phyloP scores from a whole-genome alignment of 1,140 invertebrate species.

The Drosophila santomea region DNA sequence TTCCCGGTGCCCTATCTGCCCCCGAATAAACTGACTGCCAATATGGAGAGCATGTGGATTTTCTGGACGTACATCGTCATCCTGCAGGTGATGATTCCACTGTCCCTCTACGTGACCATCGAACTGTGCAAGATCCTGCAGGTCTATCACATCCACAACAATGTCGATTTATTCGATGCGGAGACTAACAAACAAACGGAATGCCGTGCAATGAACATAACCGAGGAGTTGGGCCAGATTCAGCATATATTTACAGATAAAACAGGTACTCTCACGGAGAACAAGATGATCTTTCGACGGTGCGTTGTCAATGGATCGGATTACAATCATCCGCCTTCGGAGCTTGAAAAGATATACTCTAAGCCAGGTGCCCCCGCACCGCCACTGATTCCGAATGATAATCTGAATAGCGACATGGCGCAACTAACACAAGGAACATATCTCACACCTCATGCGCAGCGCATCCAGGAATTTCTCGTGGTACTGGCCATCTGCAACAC shows the following conservation, averaged over 20 bases:
- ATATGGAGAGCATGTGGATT: constrained; percentile 93
- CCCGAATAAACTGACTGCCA: constrained; percentile 86
- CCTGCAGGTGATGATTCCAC: constrained; percentile 98
- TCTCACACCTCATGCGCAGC: constrained; percentile 76
- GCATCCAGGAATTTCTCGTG: constrained; percentile 95
- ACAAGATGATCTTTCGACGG: constrained; percentile 97
- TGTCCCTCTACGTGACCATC: constrained; percentile 98
- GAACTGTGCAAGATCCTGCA: constrained; percentile 98
- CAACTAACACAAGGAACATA: constrained; percentile 62
- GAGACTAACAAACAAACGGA: constrained; percentile 94
- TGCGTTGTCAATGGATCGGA: constrained; percentile 95
- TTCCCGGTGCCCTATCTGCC: constrained; percentile 86
- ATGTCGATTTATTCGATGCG: constrained; percentile 93
- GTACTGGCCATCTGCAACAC: constrained; percentile 98
- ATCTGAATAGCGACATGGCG: constrained; percentile 88
- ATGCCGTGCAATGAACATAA: constrained; percentile 97
- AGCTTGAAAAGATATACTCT: constrained; percentile 85
- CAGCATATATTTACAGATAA: constrained; percentile 99
- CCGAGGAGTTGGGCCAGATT: constrained; percentile 98
- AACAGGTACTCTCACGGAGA: constrained; percentile 98
- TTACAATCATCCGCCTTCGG: constrained; percentile 92
- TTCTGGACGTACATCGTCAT: constrained; percentile 99
- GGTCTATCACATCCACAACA: constrained; percentile 97
- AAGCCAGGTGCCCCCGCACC: constrained; percentile 86
- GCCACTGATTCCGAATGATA: constrained; percentile 88